These are phyloP conservation scores for Carduelis carduelis DNA, from an alignment of 2,797 vertebrate species.

Conservation along the genomic window DNA sequence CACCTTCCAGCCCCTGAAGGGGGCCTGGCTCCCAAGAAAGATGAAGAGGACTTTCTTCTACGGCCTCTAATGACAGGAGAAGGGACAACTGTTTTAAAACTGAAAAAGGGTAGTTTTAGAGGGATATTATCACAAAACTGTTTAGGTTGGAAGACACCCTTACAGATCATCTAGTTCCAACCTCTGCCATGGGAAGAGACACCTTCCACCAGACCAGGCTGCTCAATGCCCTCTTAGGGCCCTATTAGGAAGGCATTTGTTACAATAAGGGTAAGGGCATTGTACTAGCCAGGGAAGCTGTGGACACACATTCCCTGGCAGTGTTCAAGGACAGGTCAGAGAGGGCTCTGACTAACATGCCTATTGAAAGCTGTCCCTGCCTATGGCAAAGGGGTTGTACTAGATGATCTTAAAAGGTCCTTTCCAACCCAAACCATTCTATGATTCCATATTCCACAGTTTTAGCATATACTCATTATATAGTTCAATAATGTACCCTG, in stretches of 20 bases:
- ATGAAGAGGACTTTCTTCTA: neutral
- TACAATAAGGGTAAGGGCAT: fast-evolving
- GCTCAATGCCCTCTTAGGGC: neutral
- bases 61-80: neutral
- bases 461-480: neutral
- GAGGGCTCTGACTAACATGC: neutral
- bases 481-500: neutral
- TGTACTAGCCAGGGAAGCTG: neutral
- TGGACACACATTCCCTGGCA: neutral
- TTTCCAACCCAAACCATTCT: neutral
- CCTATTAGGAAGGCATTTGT: neutral
- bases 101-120: neutral
- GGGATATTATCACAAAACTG: neutral
- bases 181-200: neutral
- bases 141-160: neutral
- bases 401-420: neutral
- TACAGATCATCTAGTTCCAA: neutral
- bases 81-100: neutral
- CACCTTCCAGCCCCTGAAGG: neutral
- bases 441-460: neutral
- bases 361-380: neutral
- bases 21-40: neutral
- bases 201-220: neutral
- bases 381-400: fast-evolving
- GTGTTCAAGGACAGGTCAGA: neutral